phyloP scores from a whole-genome alignment of 2,113 vertebrate genomes.

The Perognathus longimembris region DNA sequence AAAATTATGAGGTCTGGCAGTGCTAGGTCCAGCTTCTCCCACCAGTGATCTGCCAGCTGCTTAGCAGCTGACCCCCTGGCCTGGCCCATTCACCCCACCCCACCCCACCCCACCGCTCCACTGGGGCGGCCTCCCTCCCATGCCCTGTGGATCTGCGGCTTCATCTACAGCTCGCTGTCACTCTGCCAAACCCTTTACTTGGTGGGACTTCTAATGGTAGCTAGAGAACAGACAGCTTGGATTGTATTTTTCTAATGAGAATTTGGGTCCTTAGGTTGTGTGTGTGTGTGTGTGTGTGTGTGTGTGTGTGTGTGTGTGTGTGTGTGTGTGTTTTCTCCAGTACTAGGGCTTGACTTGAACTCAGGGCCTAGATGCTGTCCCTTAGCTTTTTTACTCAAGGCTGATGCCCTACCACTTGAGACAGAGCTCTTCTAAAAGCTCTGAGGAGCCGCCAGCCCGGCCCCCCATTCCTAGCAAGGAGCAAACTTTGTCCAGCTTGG shows the following conservation, averaged over 20 bases:
- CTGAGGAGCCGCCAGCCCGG: no score
- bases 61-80: not conserved
- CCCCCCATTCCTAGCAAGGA: no score
- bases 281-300: not conserved
- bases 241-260: not conserved
- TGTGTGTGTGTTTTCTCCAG: not conserved
- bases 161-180: no score
- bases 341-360: no score
- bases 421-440: no score
- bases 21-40: not conserved
- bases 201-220: not conserved
- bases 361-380: no score
- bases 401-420: no score
- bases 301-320: not conserved
- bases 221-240: no score
- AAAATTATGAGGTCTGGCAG: not conserved
- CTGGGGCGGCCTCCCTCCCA: fast-evolving
- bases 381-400: no score
- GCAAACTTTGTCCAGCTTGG: no score
- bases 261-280: not conserved
- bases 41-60: fast-evolving
- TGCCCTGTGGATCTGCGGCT: not conserved
- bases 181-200: not conserved
- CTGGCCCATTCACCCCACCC: fast-evolving
- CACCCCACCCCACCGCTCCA: not conserved